Conservation (phyloP, 2,797 vertebrate genomes). For the Hydrophis major region DNA sequence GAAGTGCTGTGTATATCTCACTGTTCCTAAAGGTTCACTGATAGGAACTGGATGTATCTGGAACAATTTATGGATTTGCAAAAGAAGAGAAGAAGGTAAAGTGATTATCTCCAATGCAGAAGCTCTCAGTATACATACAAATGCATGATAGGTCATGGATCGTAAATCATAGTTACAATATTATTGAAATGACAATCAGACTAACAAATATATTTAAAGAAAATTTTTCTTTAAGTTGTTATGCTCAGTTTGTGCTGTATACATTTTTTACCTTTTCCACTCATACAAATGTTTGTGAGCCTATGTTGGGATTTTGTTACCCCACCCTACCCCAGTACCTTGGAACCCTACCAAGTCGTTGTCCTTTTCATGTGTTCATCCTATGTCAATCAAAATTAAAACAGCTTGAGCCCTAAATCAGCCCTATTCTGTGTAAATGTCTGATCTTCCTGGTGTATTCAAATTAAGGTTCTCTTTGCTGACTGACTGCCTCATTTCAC, state of each 20-base stretch:
- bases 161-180: background rate
- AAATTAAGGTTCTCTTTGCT: background rate
- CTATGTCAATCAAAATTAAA: background rate
- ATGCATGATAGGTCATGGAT: background rate
- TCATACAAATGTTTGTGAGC: background rate
- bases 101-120: background rate
- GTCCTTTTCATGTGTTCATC: background rate
- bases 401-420: background rate
- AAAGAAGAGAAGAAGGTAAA: slow-evolving; percentile 37
- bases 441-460: background rate
- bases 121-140: background rate
- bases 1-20: slow-evolving; percentile 11
- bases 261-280: background rate
- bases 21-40: slow-evolving; percentile 1
- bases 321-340: background rate
- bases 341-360: background rate
- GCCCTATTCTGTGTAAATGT: background rate
- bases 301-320: background rate
- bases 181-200: background rate
- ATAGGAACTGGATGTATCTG: background rate
- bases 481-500: background rate
- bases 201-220: background rate
- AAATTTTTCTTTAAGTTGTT: background rate
- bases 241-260: background rate
- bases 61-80: slow-evolving; percentile 22